Conservation (phyloP, 2,797 vertebrate species). For the Enteromius viviparus region DNA sequence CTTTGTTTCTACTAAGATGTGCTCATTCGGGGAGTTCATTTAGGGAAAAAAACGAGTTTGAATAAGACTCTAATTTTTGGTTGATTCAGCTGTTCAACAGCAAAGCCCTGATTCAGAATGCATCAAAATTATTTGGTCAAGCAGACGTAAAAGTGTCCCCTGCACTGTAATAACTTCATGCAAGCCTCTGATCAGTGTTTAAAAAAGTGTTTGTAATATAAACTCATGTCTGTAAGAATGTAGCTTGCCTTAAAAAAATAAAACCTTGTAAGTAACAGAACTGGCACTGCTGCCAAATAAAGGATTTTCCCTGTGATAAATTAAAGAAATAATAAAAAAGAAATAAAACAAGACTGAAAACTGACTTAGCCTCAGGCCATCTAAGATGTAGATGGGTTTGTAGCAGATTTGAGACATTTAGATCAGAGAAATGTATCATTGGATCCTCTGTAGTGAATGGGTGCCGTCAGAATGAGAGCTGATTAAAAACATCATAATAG, state of each 20-base stretch:
- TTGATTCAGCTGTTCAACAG: conserved; percentile 1
- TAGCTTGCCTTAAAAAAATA: conserved; percentile 27
- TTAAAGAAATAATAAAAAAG: not conserved
- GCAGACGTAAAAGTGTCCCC: not conserved
- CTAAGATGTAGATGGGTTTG: not conserved
- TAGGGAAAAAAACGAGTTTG: not conserved
- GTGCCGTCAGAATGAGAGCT: not conserved
- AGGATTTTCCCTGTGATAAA: conserved; percentile 9
- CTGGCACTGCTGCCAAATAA: conserved; percentile 9
- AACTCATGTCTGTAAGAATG: conserved; percentile 1
- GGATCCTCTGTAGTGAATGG: not conserved
- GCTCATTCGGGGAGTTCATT: not conserved
- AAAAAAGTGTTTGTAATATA: not conserved
- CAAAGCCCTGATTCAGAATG: conserved; percentile 6
- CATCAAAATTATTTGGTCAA: conserved; percentile 8
- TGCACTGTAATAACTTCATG: not conserved
- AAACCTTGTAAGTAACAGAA: not conserved
- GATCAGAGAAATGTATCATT: not conserved
- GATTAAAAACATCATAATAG: not conserved
- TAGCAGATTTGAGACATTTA: not conserved
- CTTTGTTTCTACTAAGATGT: conserved; percentile 12
- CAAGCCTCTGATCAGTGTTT: not conserved
- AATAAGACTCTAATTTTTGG: not conserved
- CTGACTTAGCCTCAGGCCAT: not conserved
- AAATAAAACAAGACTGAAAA: not conserved